A percentile compares a stretch with the other conserved stretches of the same genome.
These are phyloP conservation scores for Orthosia incerta DNA, from an alignment of 2,888 invertebrate species.

Conservation along the genomic window DNA sequence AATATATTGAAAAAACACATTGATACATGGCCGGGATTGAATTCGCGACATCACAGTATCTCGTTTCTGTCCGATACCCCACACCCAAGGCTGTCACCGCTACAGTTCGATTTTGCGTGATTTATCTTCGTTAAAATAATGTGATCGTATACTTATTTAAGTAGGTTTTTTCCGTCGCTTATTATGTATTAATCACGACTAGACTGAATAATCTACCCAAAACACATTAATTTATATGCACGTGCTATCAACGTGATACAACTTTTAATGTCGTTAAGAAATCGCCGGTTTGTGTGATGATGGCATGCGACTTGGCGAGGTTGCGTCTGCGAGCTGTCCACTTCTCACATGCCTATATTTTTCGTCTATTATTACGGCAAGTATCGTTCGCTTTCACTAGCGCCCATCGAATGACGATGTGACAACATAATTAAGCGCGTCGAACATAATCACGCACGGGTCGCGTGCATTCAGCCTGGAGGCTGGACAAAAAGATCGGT, in stretches of 20 bases:
- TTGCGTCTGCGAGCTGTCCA: conserved; percentile 44
- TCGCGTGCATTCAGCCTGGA: conserved; percentile 79
- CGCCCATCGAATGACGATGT: conserved; percentile 87
- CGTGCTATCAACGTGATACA: conserved; percentile 70
- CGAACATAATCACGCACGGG: conserved; percentile 86
- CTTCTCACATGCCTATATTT: conserved; percentile 57
- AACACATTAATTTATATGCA: conserved; percentile 70
- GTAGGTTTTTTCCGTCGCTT: conserved; percentile 66
- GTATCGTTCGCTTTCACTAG: conserved; percentile 88
- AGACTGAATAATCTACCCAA: conserved; percentile 65
- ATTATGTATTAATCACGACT: conserved; percentile 67
- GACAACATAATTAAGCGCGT: conserved; percentile 90
- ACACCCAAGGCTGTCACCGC: conserved; percentile 65
- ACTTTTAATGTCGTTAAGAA: conserved; percentile 62
- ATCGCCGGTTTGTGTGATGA: conserved; percentile 66
- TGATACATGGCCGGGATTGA: conserved; percentile 56
- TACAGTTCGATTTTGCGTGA: conserved; percentile 68
- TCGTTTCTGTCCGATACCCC: conserved; percentile 59
- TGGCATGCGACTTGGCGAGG: conserved; percentile 59
- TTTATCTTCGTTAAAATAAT: conserved; percentile 69
- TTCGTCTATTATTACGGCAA: conserved; percentile 81
- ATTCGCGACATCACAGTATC: conserved; percentile 58
- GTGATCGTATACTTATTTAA: conserved; percentile 60
- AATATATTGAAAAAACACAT: conserved; percentile 55
- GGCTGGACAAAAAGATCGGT: conserved; percentile 86